Base-by-base conservation (phyloP, 2,113 vertebrate species). In the Steatornis caripensis region DNA sequence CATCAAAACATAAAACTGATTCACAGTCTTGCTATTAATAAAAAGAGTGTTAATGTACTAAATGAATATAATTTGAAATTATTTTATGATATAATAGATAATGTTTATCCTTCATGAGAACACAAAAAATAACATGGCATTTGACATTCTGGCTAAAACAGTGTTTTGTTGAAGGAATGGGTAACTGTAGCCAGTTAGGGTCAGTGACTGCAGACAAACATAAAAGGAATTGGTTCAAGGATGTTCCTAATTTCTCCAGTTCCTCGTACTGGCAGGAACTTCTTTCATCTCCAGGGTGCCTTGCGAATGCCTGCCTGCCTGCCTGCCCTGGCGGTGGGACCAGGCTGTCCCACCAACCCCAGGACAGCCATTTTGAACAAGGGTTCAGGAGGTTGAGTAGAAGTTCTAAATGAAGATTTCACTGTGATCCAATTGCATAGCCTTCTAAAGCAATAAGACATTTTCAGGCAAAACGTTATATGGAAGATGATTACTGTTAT, bases 71-170 rank as follows among this genome's bases (percentile, higher is more conserved):
- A 78, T 68, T 75, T 46, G 13, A 82, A 75, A 46, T 68, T 23
- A n/a, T 46, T 61, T 37, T 19, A 51, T 16, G 54, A 57, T 7
- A 19, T n/a, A 9, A 62, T 11, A 62, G 14, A 45, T 27, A 34
- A 61, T 10, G 2, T 61, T n/a, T 70, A 57, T 24, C 10, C 23
- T 80, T 77, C 12, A 45, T 10, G 4, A 65, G 11, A 74, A 72
- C 3, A 1, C 7, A 74, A 54, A 94, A 89, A 12, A 0, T 21
- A 49, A 12, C 1, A 3, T 4, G 16, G 7, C 11, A 69, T 51
- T 48, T 74, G 15, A 23, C 4, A 30, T 45, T 76, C 55, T 80
- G 26, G 41, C 16, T 79, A 26, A 68, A 84, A 60, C 7, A 48
- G 1, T 24, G 20, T 72, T 85, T 34, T 57, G 12, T 26, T 45